Evolutionary conservation across 1,140 invertebrate species (phyloP), one percentile per base, ranked within the genome.

Genomic region (Leguminivora glycinivorella): DNA sequence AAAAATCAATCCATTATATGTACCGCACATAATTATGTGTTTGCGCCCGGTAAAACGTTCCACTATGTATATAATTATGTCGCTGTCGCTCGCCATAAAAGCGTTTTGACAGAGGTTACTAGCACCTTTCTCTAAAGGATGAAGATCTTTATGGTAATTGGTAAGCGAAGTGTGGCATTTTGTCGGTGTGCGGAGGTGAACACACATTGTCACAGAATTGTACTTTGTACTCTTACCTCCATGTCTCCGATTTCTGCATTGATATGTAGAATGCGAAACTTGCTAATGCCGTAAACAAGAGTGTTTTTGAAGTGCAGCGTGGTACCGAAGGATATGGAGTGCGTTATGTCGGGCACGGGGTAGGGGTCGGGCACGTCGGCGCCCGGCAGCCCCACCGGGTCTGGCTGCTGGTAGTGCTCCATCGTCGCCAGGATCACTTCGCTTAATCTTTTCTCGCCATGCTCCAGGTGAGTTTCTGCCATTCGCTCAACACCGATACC

Each of bases 371-470:
- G 95, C 67, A 97, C 94, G 7, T 95, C 94, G 0, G 93, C 94
- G 2, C 95, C 95, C 0, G 96, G 96, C 9, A 97, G 80, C 0
- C 96, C 96, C 0, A 96, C 88, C 1, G 88, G 88, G 47, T 97
- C 95, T 60, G 94, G 92, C 79, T 97, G 94, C 86, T 97, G 96
- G 83, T 95, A 97, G 82, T 97, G 96, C 56, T 96, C 95, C n/a
- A 97, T 80, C 7, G 97, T 92, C 26, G 92, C 88, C 29, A 95
- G 91, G 38, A 97, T 93, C 77, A 96, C 94, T 70, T 95, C 94
- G 52, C 95, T 94, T 14, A 96, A 88, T 73, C 93, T 94, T 77
- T 94, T 93, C 83, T 96, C 93, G 5, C 93, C 94, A 43, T 93
- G 78, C 4, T 80, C 79, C 7, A 91, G 73, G 34, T 78, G 69